Conservation (phyloP, 2,113 vertebrate species). For the Forbesichthys papilliferus region DNA sequence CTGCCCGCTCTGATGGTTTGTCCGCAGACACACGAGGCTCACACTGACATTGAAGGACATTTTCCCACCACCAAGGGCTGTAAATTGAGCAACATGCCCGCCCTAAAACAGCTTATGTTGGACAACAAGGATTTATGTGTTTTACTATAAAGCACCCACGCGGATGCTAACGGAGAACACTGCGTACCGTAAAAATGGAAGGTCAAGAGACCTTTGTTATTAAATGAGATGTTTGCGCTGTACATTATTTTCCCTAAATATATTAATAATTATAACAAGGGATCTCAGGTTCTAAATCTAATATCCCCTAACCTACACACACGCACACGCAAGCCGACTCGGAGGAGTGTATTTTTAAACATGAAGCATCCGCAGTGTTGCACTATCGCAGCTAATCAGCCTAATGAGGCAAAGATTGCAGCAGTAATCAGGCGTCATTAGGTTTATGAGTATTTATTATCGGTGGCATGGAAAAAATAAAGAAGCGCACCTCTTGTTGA, state of each 20-base stretch:
- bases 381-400: constrained; percentile 80
- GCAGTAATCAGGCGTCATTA: constrained; percentile 84
- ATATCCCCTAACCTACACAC: background rate
- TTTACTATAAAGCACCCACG: constrained; percentile 47
- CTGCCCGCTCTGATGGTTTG: constrained; percentile 78
- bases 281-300: constrained; percentile 3
- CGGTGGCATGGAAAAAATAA: constrained; percentile 76
- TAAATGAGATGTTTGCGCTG: constrained; percentile 21
- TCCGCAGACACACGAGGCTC: constrained; percentile 76
- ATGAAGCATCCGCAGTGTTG: constrained; percentile 68
- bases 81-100: constrained; percentile 68
- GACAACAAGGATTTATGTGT: constrained; percentile 48
- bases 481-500: constrained; percentile 76
- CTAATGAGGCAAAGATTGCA: constrained; percentile 85
- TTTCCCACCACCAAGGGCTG: constrained; percentile 70
- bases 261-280: constrained; percentile 19
- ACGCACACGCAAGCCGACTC: constrained; percentile 13
- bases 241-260: background rate
- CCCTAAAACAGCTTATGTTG: constrained; percentile 50
- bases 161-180: constrained; percentile 35
- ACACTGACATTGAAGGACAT: constrained; percentile 80
- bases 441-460: constrained; percentile 86
- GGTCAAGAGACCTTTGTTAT: constrained; percentile 32
- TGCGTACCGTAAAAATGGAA: constrained; percentile 19
- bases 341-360: constrained; percentile 74